Evolutionary conservation across 2,797 vertebrate genomes (phyloP).

Genomic region (Diplodus sargus): DNA sequence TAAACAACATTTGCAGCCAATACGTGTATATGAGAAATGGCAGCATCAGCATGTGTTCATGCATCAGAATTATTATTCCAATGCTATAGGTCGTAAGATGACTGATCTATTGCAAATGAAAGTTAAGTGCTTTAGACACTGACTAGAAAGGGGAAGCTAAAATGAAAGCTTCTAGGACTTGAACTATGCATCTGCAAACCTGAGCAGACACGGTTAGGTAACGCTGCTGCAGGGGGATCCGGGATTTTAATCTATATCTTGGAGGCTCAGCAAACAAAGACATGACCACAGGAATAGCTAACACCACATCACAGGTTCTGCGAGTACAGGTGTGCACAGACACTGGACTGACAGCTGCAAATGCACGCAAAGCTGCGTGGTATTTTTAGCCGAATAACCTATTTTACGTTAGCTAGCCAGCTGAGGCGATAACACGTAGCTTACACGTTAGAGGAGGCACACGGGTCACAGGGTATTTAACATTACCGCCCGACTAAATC

Average conservation of each 20-base stretch:
- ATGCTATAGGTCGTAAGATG: too few species aligned
- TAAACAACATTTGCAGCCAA: neutral
- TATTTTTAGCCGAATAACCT: neutral
- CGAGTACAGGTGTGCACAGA: neutral
- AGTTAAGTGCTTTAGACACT: neutral
- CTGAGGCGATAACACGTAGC: neutral
- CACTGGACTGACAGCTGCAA: neutral
- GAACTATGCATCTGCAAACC: neutral
- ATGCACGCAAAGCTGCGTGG: slow-evolving; percentile 4
- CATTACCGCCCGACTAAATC: slow-evolving; percentile 43
- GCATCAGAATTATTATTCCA: neutral
- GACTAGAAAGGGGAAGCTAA: neutral
- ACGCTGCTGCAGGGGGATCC: neutral
- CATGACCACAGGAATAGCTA: neutral
- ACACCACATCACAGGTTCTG: neutral
- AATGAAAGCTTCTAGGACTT: neutral
- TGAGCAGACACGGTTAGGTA: neutral
- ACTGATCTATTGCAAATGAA: neutral
- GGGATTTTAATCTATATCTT: neutral
- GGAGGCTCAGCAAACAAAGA: neutral
- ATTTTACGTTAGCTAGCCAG: neutral
- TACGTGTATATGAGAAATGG: neutral
- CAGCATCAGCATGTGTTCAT: neutral
- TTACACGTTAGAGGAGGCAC: neutral
- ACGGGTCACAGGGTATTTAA: slow-evolving; percentile 37